These are phyloP conservation scores for Lepidotrigona ventralis DNA, from an alignment of 1,140 invertebrate genomes.

Conservation along the genomic window DNA sequence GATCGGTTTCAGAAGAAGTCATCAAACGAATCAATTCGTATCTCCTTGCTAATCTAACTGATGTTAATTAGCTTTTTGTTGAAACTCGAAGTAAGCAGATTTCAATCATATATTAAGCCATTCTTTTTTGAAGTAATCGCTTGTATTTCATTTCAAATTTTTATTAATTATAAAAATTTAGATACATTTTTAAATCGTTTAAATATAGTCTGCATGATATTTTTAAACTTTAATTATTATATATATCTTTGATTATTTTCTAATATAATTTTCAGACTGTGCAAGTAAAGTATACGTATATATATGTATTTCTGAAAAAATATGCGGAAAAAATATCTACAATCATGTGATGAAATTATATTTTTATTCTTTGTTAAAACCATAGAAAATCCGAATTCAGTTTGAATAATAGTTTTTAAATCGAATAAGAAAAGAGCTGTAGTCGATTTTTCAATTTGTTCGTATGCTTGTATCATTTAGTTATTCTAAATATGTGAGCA, in stretches of 20 bases:
- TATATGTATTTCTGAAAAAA: neutral
- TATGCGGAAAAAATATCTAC: neutral
- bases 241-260: neutral
- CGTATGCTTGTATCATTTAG: neutral
- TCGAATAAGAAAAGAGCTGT: neutral
- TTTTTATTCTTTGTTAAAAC: neutral
- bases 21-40: too few relatives aligned
- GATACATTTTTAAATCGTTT: too few relatives aligned
- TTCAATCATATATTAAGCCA: neutral
- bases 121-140: neutral
- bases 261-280: too few relatives aligned
- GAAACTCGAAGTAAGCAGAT: neutral
- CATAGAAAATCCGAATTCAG: constrained; percentile 12
- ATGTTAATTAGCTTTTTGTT: too few relatives aligned
- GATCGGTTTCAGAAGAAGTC: too few relatives aligned
- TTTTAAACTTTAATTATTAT: neutral
- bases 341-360: neutral
- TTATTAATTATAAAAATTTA: neutral
- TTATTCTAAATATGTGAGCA: neutral
- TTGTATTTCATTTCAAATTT: too few relatives aligned
- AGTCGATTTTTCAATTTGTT: constrained; percentile 5
- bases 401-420: constrained; percentile 8
- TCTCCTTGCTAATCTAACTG: too few relatives aligned
- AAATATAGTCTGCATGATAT: neutral
- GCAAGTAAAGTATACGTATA: too few relatives aligned